A percentile compares a stretch with the other conserved stretches of the same genome.
phyloP scores from a whole-genome alignment of 2,113 vertebrate genomes.

The Nanorana parkeri region DNA sequence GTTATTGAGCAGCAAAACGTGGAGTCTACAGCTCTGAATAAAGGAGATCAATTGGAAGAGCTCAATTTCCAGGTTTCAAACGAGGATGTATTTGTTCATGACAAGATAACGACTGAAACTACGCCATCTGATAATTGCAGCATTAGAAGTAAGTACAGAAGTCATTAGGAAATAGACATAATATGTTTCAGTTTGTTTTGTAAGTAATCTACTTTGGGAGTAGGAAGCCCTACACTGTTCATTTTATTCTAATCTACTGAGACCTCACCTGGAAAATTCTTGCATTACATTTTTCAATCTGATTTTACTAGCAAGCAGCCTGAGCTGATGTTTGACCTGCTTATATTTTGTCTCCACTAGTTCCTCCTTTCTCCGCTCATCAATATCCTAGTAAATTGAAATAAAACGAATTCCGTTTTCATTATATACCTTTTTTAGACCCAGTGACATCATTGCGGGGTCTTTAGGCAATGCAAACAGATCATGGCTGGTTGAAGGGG shows the following conservation, averaged over 20 bases:
- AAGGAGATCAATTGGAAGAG: conserved; percentile 9
- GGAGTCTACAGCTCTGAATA: conserved; percentile 29
- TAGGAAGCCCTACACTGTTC: not conserved
- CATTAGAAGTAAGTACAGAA: conserved; percentile 69
- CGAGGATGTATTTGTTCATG: conserved; percentile 49
- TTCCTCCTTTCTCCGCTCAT: too few species aligned
- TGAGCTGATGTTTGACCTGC: too few species aligned
- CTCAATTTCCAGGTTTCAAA: not conserved
- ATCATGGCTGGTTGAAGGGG: too few species aligned
- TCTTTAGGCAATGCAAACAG: too few species aligned
- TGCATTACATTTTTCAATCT: too few species aligned
- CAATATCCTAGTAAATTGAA: too few species aligned
- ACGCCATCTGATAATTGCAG: conserved; percentile 10
- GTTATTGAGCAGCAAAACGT: conserved; percentile 56
- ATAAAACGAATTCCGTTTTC: too few species aligned
- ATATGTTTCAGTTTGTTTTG: not conserved
- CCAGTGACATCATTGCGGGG: too few species aligned
- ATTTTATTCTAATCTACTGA: not conserved
- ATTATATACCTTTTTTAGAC: too few species aligned
- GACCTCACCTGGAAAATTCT: not conserved
- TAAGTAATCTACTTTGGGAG: not conserved
- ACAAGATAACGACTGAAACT: conserved; percentile 38
- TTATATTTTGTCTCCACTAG: too few species aligned
- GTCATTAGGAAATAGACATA: not conserved
- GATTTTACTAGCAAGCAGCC: too few species aligned